phyloP scores from a whole-genome alignment of 2,113 vertebrate species.

The Dascyllus trimaculatus region DNA sequence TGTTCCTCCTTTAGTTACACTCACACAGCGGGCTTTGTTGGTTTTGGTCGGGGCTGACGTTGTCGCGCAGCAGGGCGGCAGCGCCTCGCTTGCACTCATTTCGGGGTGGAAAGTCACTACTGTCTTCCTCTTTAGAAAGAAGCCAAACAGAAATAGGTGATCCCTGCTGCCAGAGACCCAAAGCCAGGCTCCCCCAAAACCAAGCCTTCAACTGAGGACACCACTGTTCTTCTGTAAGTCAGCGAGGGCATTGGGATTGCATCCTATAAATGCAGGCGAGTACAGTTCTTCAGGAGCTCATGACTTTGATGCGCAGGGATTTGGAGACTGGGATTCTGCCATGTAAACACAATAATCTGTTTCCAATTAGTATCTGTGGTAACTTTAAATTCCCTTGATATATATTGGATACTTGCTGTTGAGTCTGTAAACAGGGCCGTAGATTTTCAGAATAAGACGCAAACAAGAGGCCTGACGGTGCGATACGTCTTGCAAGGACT shows the following conservation, averaged over 20 bases:
- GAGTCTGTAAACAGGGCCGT: not conserved
- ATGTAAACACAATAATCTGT: conserved; percentile 21
- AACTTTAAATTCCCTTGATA: conserved; percentile 1
- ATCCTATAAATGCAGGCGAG: conserved; percentile 5
- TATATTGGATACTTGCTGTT: conserved; percentile 8
- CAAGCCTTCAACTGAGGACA: conserved; percentile 41
- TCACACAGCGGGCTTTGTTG: conserved; percentile 67
- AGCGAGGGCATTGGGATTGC: conserved; percentile 17
- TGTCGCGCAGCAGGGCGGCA: conserved; percentile 59
- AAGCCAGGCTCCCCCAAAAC: conserved; percentile 25
- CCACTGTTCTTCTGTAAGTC: conserved; percentile 47
- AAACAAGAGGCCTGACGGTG: not conserved
- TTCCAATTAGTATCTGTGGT: conserved; percentile 35
- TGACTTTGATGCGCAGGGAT: conserved; percentile 7
- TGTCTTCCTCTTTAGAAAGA: conserved; percentile 49
- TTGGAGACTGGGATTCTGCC: not conserved
- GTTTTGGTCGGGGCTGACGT: conserved; percentile 69
- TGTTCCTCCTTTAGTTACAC: conserved; percentile 54
- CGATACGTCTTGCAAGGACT: not conserved
- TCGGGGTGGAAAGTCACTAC: conserved; percentile 69
- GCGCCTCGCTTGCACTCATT: conserved; percentile 52
- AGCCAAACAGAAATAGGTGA: conserved; percentile 44
- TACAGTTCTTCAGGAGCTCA: not conserved
- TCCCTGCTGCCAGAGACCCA: conserved; percentile 31
- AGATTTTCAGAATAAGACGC: not conserved